Percentiles rank a stretch among this genome's conserved stretches.
Conservation (phyloP, 2,113 vertebrate species). For the Psephotus haematonotus region DNA sequence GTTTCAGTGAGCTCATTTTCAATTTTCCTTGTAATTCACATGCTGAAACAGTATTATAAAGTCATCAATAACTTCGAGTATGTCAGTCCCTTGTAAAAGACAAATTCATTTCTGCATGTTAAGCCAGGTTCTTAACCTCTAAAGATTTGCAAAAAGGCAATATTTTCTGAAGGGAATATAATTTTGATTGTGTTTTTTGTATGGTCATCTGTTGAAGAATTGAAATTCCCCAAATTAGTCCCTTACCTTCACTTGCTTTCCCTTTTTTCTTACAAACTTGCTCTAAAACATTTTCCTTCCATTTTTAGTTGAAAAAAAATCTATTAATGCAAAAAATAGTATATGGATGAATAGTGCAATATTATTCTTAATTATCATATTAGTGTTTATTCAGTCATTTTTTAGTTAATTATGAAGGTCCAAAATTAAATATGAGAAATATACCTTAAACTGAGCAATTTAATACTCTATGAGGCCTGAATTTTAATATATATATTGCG, state of each 20-base stretch:
- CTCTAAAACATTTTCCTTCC: background rate
- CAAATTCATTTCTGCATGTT: background rate
- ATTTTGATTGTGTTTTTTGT: background rate
- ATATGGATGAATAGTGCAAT: rapidly evolving
- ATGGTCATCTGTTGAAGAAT: background rate
- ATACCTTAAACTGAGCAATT: background rate
- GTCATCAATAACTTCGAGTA: background rate
- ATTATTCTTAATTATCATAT: background rate
- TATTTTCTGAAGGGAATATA: background rate
- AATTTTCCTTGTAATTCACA: background rate
- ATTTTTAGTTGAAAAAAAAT: background rate
- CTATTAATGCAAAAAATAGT: background rate
- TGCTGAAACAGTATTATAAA: background rate
- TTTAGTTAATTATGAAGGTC: background rate
- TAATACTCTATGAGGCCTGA: background rate
- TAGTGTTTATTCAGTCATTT: background rate
- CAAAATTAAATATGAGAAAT: background rate
- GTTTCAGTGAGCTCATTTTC: background rate
- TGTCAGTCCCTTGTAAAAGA: background rate
- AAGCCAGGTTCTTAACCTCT: background rate
- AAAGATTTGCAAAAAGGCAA: background rate
- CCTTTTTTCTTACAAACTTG: background rate
- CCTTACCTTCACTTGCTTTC: background rate
- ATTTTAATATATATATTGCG: background rate
- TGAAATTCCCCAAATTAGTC: background rate